Percentiles rank a stretch among this genome's conserved stretches.
phyloP scores from a whole-genome alignment of 2,113 vertebrate genomes.

The Scytalopus superciliaris region DNA sequence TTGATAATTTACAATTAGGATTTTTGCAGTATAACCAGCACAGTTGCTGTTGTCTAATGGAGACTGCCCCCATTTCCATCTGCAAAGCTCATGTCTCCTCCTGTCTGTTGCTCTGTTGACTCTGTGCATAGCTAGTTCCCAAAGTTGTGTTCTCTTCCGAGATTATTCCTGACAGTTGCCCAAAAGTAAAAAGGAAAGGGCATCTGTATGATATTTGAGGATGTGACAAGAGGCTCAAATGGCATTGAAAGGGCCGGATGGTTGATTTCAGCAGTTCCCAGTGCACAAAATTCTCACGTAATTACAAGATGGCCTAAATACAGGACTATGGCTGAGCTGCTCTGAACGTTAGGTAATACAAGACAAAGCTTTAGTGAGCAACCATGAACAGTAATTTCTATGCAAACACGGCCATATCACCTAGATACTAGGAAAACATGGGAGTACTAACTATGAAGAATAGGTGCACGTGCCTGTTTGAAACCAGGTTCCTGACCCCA shows the following conservation, averaged over 20 bases:
- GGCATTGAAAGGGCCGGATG: conserved; percentile 40
- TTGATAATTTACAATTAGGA: neutral
- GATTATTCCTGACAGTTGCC: conserved; percentile 56
- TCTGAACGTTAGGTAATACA: conserved; percentile 5
- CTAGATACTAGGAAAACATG: neutral
- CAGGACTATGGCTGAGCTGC: conserved; percentile 17
- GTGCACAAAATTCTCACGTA: conserved; percentile 22
- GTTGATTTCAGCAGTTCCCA: conserved; percentile 19
- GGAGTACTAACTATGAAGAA: neutral
- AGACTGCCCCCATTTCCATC: neutral
- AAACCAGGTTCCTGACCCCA: neutral
- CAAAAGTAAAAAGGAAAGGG: conserved; percentile 38
- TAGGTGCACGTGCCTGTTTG: neutral
- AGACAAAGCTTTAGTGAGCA: conserved; percentile 27
- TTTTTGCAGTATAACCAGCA: neutral
- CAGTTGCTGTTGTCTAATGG: neutral
- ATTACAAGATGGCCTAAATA: conserved; percentile 60
- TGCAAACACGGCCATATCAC: neutral
- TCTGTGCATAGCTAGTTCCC: neutral
- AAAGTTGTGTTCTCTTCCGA: neutral
- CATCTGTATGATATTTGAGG: conserved; percentile 56
- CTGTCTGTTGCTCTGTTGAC: neutral
- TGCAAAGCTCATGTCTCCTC: neutral
- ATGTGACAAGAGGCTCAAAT: conserved; percentile 58
- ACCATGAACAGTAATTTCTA: neutral